Evolutionary conservation across 2,797 vertebrate species (phyloP).

Genomic region (Gastrophryne carolinensis): DNA sequence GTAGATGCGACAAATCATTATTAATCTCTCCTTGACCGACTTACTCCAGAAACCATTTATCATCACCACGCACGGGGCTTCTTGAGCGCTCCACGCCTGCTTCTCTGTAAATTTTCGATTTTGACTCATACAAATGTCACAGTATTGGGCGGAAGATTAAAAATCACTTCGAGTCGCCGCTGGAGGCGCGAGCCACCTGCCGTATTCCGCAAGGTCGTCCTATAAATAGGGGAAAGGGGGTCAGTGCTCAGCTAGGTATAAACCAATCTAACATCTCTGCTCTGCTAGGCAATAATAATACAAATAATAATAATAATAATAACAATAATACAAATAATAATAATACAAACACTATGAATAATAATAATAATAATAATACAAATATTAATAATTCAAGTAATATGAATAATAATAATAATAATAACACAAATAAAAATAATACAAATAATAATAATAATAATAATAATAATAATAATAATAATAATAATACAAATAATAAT

Average conservation of each 20-base stretch:
- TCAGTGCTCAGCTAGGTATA: background rate
- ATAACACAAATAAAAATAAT: no score
- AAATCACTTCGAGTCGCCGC: background rate
- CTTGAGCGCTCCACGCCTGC: background rate
- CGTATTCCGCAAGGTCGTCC: constrained; percentile 25
- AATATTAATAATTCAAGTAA: no score
- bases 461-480: no score
- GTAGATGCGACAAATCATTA: background rate
- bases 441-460: no score
- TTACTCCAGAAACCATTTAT: background rate
- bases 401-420: no score
- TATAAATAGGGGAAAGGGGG: background rate
- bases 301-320: no score
- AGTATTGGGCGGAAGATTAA: constrained; percentile 15
- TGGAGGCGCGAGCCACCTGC: background rate
- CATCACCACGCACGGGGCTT: background rate
- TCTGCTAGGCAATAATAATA: no score
- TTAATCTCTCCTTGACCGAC: constrained; percentile 1
- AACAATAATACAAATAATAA: no score
- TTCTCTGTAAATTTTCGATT: background rate
- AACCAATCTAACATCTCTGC: no score
- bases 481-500: no score
- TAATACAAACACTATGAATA: no score
- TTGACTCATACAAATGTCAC: constrained; percentile 10
- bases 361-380: no score